These are phyloP conservation scores for Carterocephalus palaemon DNA, from an alignment of 2,888 invertebrate genomes.

Conservation along the genomic window DNA sequence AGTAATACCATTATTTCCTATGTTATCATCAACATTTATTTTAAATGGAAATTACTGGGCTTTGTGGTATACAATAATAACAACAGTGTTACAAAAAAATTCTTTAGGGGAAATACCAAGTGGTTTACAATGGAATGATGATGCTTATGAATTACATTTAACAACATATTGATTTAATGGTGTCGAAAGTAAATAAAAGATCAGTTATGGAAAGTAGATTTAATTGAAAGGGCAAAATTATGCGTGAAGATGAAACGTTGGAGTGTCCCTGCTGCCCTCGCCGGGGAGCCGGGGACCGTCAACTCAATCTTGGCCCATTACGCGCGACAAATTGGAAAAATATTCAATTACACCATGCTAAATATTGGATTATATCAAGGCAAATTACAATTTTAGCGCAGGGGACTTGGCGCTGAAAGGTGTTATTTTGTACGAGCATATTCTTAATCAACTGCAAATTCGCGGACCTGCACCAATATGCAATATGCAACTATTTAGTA, in stretches of 20 bases:
- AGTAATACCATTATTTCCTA: too few species aligned
- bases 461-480: too few species aligned
- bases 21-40: too few species aligned
- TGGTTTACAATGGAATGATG: too few species aligned
- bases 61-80: too few species aligned
- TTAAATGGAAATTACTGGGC: too few species aligned
- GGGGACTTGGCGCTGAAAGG: slow-evolving; percentile 48
- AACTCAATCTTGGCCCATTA: slow-evolving; percentile 79
- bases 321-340: slow-evolving; percentile 79
- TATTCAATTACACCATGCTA: slow-evolving; percentile 78
- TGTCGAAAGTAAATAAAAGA: slow-evolving; percentile 16
- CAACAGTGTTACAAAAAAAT: too few species aligned
- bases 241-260: slow-evolving; percentile 42
- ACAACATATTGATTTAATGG: neutral
- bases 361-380: slow-evolving; percentile 78
- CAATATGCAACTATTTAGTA: too few species aligned
- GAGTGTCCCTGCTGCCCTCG: slow-evolving; percentile 39
- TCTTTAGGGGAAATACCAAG: too few species aligned
- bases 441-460: too few species aligned
- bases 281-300: slow-evolving; percentile 69
- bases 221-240: slow-evolving; percentile 46
- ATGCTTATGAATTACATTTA: neutral
- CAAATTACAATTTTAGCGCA: slow-evolving; percentile 74
- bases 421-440: slow-evolving; percentile 1
- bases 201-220: slow-evolving; percentile 30